These are phyloP conservation scores for Pipistrellus pipistrellus DNA, from an alignment of 2,797 vertebrate species.

Conservation along the genomic window DNA sequence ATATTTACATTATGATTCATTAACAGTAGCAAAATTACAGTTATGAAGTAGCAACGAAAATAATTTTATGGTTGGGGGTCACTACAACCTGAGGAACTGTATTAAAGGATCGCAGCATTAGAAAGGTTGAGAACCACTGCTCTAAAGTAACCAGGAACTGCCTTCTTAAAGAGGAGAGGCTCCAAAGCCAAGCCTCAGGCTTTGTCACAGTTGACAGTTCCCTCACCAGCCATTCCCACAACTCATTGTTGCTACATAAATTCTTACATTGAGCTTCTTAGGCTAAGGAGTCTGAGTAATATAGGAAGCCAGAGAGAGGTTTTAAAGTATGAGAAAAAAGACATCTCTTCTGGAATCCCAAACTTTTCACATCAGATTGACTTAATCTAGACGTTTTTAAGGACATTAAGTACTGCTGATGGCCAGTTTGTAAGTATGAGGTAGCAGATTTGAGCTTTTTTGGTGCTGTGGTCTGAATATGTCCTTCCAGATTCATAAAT, in stretches of 20 bases:
- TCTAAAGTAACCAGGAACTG: neutral
- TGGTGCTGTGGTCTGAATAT: neutral
- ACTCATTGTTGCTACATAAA: neutral
- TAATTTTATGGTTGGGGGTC: no score
- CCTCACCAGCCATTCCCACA: neutral
- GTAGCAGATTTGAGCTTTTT: neutral
- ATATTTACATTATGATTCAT: no score
- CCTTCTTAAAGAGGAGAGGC: neutral
- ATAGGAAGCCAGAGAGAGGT: neutral
- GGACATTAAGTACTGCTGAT: neutral
- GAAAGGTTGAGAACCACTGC: no score
- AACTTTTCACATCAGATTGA: neutral
- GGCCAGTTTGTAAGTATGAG: neutral
- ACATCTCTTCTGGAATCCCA: neutral
- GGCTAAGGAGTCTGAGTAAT: neutral
- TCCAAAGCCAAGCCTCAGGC: neutral
- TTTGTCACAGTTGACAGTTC: constrained; percentile 12
- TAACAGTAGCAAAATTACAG: no score
- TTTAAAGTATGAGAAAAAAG: constrained; percentile 2
- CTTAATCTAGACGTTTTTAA: neutral
- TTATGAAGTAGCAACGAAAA: no score
- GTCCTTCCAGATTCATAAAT: neutral
- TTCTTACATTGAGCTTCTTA: neutral
- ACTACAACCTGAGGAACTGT: no score
- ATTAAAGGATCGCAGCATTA: no score